Conservation (phyloP, 2,888 invertebrate genomes). For the Drosophila robusta region DNA sequence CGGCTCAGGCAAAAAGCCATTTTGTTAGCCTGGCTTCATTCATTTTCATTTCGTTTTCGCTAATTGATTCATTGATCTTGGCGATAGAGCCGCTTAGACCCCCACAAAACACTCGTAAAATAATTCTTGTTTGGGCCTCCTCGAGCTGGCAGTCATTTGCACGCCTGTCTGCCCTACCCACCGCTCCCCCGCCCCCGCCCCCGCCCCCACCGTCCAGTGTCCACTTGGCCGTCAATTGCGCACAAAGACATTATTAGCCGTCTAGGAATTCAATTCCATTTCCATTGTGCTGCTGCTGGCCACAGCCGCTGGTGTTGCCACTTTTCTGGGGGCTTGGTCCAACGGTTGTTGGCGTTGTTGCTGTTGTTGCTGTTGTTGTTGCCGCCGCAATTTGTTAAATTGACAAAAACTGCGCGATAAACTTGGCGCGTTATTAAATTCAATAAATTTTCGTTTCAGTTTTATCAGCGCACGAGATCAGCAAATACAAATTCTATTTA, state of each 20-base stretch:
- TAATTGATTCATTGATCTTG: slow-evolving; percentile 81
- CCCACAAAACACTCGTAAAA: slow-evolving; percentile 58
- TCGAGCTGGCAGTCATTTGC: slow-evolving; percentile 60
- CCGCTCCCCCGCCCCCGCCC: no score
- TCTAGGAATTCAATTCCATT: slow-evolving; percentile 77
- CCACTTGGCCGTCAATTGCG: slow-evolving; percentile 73
- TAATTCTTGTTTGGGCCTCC: slow-evolving; percentile 57
- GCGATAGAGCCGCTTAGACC: slow-evolving; percentile 58
- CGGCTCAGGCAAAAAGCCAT: slow-evolving; percentile 23
- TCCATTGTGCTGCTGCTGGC: slow-evolving; percentile 57
- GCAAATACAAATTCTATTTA: slow-evolving; percentile 80
- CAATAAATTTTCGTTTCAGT: slow-evolving; percentile 64
- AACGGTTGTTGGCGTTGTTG: not conserved
- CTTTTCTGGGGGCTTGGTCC: slow-evolving; percentile 57
- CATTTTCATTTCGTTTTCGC: slow-evolving; percentile 68
- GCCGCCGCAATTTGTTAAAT: slow-evolving; percentile 75
- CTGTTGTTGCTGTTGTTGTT: slow-evolving; percentile 6
- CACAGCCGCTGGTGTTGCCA: slow-evolving; percentile 12
- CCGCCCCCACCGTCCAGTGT: slow-evolving; percentile 7
- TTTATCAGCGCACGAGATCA: slow-evolving; percentile 62
- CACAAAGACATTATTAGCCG: slow-evolving; percentile 81
- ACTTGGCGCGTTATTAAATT: slow-evolving; percentile 80
- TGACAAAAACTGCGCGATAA: slow-evolving; percentile 81
- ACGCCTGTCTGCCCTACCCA: slow-evolving; percentile 42
- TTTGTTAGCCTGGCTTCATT: slow-evolving; percentile 60